Percentiles rank a stretch among this genome's conserved stretches.
Conservation (phyloP, 2,797 vertebrate genomes). For the Forpus xanthops region DNA sequence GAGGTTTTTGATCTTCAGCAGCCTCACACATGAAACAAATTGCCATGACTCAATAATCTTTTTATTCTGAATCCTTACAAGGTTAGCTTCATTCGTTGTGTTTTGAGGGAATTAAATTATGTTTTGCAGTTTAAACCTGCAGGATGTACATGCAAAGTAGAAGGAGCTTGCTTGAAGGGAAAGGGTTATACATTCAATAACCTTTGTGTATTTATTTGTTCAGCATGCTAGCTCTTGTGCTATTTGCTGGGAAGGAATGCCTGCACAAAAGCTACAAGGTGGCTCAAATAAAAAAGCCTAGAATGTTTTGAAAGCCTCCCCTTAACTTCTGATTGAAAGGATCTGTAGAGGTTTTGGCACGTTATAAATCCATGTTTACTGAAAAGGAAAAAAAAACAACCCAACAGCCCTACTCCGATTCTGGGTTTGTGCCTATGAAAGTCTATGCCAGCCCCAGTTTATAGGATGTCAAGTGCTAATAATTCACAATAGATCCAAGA, state of each 20-base stretch:
- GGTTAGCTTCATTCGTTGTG: background rate
- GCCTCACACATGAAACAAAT: background rate
- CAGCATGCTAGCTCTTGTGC: slow-evolving; percentile 51
- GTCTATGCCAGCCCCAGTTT: slow-evolving; percentile 30
- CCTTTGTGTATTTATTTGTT: slow-evolving; percentile 54
- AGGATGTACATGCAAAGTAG: background rate
- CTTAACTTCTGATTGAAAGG: slow-evolving; percentile 10
- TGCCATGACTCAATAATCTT: background rate
- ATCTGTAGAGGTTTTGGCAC: slow-evolving; percentile 21
- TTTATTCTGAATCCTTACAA: background rate
- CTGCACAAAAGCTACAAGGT: background rate
- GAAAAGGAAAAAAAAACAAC: background rate
- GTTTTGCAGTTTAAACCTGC: background rate
- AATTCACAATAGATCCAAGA: slow-evolving; percentile 47
- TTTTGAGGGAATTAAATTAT: background rate
- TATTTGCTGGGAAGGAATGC: slow-evolving; percentile 54
- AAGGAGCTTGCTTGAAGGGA: background rate
- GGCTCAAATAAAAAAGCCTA: slow-evolving; percentile 24
- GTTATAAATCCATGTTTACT: slow-evolving; percentile 45
- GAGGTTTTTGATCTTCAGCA: background rate
- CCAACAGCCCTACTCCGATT: background rate
- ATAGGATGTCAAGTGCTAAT: slow-evolving; percentile 50
- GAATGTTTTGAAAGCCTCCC: slow-evolving; percentile 53
- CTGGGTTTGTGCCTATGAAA: background rate
- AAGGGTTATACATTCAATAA: slow-evolving; percentile 30